Percentiles rank a stretch among this genome's conserved stretches.
These are phyloP conservation scores for Tipula unca DNA, from an alignment of 2,888 invertebrate species.

Conservation along the genomic window DNA sequence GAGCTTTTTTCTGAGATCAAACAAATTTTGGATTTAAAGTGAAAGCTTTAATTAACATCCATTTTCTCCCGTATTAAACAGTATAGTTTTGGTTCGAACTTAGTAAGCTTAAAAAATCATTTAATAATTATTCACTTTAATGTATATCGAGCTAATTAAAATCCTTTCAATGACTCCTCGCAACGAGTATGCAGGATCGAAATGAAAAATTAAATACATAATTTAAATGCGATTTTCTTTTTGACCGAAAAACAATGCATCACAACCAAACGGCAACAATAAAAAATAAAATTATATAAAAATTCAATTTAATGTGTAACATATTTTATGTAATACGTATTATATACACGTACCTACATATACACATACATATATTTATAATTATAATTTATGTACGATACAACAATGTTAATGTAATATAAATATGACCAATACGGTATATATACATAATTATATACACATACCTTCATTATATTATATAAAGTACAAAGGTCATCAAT, in stretches of 20 bases:
- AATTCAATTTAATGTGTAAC: neutral
- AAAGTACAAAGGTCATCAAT: neutral
- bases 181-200: no score
- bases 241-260: neutral
- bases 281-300: neutral
- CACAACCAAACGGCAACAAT: neutral
- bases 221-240: neutral
- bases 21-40: no score
- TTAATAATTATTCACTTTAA: no score
- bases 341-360: neutral
- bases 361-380: neutral
- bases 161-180: no score
- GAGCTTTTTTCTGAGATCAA: no score
- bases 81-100: no score
- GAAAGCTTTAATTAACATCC: no score
- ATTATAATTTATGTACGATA: neutral
- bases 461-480: neutral
- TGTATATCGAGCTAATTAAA: no score
- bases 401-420: conserved; percentile 8
- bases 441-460: neutral
- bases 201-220: neutral
- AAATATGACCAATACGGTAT: neutral
- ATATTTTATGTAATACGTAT: conserved; percentile 2
- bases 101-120: no score
- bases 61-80: no score